Base-by-base conservation (phyloP, 2,797 vertebrate species). In the Hydrocynus forskahlii region DNA sequence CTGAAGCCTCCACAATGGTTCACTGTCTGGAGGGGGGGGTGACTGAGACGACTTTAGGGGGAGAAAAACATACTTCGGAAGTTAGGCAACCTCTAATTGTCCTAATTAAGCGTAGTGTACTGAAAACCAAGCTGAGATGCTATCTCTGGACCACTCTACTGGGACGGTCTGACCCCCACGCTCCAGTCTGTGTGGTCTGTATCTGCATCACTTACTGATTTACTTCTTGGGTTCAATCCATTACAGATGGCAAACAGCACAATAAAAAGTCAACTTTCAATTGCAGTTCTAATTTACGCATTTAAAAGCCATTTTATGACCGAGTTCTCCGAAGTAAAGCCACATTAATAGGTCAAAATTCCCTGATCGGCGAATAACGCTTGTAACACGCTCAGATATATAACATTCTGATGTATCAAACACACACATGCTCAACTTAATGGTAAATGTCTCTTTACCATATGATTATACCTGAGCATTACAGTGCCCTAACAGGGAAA, bases 41-140 rank as follows among this genome's bases (percentile, higher is more conserved):
- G 78, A 80, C 76, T 85, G 78, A 67, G 55, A 80, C 43, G 52
- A 67, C 55, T 76, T 43, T 78, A 66, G n/a, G 23, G 60, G 54
- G 57, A 84, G 63, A 89, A 89, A 75, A 88, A 81, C 83, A 82
- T 84, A 84, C 81, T 86, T 89, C 83, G 91, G 92, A 94, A 92
- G 84, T 94, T 92, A 88, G 86, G 89, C 90, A 90, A 93, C 87
- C 85, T 79, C 63, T 91, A 92, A 94, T 93, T 89, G 89, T 90
- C 79, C 80, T 70, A 90, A 92, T 92, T 92, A 89, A 86, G 88
- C 82, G 75, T 64, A 82, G 80, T 79, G 81, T 86, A 83, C 86
- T 85, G 78, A 77, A 82, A 84, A 83, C 82, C 12, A 9, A 79
- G 82, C 16, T 50, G 63, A 86, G 85, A 91, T 89, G 86, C 86